phyloP scores from a whole-genome alignment of 35 echinoderm and acorn worm species.

The Ptychodera flava region DNA sequence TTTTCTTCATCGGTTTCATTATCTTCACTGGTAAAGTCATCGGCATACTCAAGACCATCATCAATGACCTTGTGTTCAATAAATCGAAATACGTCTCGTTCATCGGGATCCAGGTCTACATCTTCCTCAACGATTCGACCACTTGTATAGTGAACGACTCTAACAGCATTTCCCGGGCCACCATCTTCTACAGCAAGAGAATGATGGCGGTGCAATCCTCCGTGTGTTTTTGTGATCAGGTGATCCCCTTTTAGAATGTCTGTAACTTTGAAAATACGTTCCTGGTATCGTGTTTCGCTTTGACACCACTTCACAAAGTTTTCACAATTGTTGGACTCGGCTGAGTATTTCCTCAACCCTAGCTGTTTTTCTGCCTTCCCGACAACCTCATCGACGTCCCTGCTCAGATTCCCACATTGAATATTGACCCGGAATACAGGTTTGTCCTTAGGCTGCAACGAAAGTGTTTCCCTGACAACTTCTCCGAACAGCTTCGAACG shows the following conservation, averaged over 20 bases:
- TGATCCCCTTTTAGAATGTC: background rate
- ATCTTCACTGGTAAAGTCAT: background rate
- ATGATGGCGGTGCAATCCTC: background rate
- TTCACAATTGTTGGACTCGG: background rate
- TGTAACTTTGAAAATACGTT: background rate
- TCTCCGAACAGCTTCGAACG: background rate
- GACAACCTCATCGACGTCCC: background rate
- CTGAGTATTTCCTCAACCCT: background rate
- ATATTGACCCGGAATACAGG: background rate
- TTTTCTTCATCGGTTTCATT: background rate
- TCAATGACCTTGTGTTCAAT: background rate
- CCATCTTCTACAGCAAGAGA: background rate
- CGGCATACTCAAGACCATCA: background rate
- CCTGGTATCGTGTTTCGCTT: background rate
- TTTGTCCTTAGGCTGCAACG: background rate
- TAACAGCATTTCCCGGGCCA: background rate
- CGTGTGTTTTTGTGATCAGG: background rate
- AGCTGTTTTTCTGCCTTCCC: background rate
- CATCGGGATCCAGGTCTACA: background rate
- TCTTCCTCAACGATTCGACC: background rate
- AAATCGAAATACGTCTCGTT: background rate
- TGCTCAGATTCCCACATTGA: background rate
- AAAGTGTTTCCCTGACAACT: background rate
- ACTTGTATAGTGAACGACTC: background rate
- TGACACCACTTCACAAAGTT: background rate